phyloP scores from a whole-genome alignment of 2,888 invertebrate genomes.

The Ornithoptera priamus region DNA sequence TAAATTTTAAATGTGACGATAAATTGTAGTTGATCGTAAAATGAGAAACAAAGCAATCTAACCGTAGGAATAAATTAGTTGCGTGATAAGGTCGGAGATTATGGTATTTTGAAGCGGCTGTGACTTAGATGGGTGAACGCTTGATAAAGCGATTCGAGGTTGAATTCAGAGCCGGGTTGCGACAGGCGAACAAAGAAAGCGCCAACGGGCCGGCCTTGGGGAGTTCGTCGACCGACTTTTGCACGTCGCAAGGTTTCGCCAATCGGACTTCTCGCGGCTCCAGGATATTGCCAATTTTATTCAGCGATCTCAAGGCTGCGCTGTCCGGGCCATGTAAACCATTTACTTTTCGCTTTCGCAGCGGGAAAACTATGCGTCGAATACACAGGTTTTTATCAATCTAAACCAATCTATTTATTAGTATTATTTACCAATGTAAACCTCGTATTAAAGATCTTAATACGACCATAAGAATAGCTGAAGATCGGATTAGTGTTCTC shows the following conservation, averaged over 20 bases:
- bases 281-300: conserved; percentile 77
- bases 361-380: conserved; percentile 46
- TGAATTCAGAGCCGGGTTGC: conserved; percentile 59
- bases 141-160: conserved; percentile 72
- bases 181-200: conserved; percentile 79
- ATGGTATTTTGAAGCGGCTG: conserved; percentile 37
- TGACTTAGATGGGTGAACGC: conserved; percentile 62
- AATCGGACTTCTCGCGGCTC: conserved; percentile 76
- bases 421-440: background rate
- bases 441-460: background rate
- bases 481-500: no score
- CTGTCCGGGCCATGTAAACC: conserved; percentile 54
- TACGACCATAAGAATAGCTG: no score
- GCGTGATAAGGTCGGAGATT: conserved; percentile 33
- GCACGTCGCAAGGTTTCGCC: conserved; percentile 80
- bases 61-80: conserved; percentile 6
- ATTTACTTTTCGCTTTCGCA: conserved; percentile 67
- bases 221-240: conserved; percentile 78
- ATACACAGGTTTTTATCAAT: background rate
- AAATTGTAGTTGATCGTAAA: background rate
- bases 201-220: conserved; percentile 68
- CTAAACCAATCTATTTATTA: background rate
- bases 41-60: background rate
- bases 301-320: conserved; percentile 74
- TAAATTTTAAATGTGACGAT: background rate